A percentile compares a stretch with the other conserved stretches of the same genome.
Evolutionary conservation across 2,888 invertebrate species (phyloP).

Genomic region (Hypercompe scribonia): DNA sequence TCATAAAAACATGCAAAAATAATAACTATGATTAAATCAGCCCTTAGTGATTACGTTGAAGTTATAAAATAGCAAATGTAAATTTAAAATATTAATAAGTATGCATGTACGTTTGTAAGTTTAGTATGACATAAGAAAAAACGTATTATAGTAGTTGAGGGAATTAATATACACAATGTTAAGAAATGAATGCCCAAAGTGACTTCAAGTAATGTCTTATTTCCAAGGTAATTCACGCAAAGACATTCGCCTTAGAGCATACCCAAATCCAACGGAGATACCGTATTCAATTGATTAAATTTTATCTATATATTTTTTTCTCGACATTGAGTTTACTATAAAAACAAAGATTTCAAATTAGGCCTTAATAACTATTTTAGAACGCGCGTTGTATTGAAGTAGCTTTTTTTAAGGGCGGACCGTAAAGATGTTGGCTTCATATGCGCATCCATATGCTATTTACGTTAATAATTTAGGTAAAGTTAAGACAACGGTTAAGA

Average conservation of each 20-base stretch:
- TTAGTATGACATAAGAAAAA: not conserved
- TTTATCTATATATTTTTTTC: not conserved
- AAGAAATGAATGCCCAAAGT: not conserved
- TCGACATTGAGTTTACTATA: not conserved
- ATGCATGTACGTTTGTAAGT: not conserved
- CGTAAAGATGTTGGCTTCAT: not conserved
- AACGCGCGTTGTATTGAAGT: not conserved
- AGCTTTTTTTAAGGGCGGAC: not conserved
- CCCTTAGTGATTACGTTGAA: not conserved
- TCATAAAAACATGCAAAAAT: constrained; percentile 38
- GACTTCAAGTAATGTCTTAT: not conserved
- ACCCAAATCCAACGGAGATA: not conserved
- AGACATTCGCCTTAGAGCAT: not conserved
- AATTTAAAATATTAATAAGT: not conserved
- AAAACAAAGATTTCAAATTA: not conserved
- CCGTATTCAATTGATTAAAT: not conserved
- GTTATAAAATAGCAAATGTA: not conserved
- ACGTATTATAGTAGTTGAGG: not conserved
- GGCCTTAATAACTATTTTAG: not conserved
- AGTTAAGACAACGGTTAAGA: not conserved
- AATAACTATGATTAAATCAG: constrained; percentile 7
- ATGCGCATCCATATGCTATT: too few species aligned
- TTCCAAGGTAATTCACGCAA: not conserved
- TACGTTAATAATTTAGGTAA: too few species aligned
- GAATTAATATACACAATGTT: not conserved